Base-by-base conservation (phyloP, 2,888 invertebrate genomes). In the Nebria salina region DNA sequence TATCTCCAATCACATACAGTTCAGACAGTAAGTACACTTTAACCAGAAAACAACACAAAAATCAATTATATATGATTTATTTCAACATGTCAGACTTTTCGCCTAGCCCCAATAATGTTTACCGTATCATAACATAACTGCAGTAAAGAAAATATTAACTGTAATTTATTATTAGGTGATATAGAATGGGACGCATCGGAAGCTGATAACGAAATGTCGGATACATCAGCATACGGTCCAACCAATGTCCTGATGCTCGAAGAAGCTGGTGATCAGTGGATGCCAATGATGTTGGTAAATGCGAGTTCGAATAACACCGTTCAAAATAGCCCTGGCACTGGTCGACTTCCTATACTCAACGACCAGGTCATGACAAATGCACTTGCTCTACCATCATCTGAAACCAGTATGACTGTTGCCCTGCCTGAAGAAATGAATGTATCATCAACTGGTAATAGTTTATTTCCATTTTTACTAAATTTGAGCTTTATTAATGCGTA, bases 181-280 rank as follows among this genome's bases (percentile, higher is more conserved):
- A 91, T 94, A 13, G 95, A 95, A 84, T 95, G 95, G 92, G 95
- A 95, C 86, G 92, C 92, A 2, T 92, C 93, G 80, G 94, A 93
- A 85, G 90, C 90, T 66, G 94, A 93, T 75, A 88, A 89, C 11
- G 91, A 91, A 84, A 89, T 90, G 87, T 87, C 89, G 0, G 90
- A 90, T 81, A 87, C 88, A 86, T n/a, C 85, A 86, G 65, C 85
- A 86, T 84, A 87, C 86, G 25, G 86, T 86, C 70, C 86, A 86
- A 20, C 86, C 85, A 86, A 87, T 26, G 87, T 90, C 82, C 87
- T 89, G 26, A 89, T 90, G 85, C 86, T 89, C 15, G 87, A 87
- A 43, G 89, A 88, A 43, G 83, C 79, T 66, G 85, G 85, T 84
- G 83, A 79, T 54, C 82, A 81, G 7, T 15, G 6, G 72, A 78